Evolutionary conservation across 2,888 invertebrate species (phyloP).

Genomic region (Iselma pallidipennis): DNA sequence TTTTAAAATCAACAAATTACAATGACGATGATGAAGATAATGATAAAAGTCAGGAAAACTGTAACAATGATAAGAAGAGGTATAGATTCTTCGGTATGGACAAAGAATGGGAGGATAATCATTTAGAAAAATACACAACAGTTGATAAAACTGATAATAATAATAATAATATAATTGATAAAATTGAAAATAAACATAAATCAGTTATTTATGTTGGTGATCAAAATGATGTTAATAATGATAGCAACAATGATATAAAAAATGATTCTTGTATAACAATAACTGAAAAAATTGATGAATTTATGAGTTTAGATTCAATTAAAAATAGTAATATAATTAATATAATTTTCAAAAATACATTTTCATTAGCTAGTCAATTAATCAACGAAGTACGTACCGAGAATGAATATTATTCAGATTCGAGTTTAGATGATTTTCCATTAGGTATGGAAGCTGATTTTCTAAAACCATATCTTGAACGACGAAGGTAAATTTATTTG

Average conservation of each 20-base stretch:
- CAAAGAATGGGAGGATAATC: conserved; percentile 36
- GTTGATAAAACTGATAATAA: conserved; percentile 12
- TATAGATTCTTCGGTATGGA: conserved; percentile 61
- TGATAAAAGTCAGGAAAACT: conserved; percentile 48
- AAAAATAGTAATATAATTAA: conserved; percentile 49
- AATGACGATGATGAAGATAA: conserved; percentile 55
- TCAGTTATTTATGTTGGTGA: conserved; percentile 52
- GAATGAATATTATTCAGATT: conserved; percentile 40
- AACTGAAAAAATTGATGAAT: conserved; percentile 50
- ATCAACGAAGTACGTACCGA: conserved; percentile 49
- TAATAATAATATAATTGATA: conserved; percentile 3
- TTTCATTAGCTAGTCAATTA: conserved; percentile 50
- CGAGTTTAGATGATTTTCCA: conserved; percentile 50
- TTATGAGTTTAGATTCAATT: conserved; percentile 45
- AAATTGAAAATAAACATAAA: conserved; percentile 45
- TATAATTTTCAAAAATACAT: conserved; percentile 52
- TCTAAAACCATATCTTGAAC: conserved; percentile 41
- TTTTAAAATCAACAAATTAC: conserved; percentile 62
- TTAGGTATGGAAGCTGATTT: conserved; percentile 53
- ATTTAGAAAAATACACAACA: conserved; percentile 53
- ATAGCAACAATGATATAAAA: conserved; percentile 21
- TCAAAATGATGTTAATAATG: neutral
- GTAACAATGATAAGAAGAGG: conserved; percentile 55
- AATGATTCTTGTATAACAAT: conserved; percentile 36
- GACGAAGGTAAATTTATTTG: conserved; percentile 32